Conservation (phyloP, 2,797 vertebrate species). For the Semaprochilodus insignis region DNA sequence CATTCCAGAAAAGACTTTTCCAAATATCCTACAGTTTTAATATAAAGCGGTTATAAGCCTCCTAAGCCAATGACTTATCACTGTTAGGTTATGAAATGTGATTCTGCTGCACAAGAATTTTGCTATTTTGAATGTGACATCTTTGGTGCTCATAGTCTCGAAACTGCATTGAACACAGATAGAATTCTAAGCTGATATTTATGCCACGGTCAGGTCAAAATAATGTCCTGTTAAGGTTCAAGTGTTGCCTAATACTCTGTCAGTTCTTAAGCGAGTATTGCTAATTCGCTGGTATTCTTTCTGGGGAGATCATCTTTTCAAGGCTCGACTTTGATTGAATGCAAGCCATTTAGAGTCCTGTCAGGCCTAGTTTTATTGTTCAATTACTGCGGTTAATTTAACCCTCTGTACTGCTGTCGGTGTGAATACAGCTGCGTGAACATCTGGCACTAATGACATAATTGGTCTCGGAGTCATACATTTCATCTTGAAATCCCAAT, state of each 20-base stretch:
- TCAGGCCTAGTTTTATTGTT: conserved; percentile 63
- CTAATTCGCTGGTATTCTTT: conserved; percentile 26
- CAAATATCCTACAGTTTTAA: too few species aligned
- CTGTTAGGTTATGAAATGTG: too few species aligned
- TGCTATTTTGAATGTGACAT: too few species aligned
- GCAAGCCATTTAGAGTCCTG: conserved; percentile 33
- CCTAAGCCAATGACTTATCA: too few species aligned
- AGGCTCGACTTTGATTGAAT: conserved; percentile 44
- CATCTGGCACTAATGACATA: conserved; percentile 72
- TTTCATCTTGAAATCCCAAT: conserved; percentile 63
- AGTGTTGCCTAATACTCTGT: conserved; percentile 12
- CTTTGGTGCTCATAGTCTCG: too few species aligned
- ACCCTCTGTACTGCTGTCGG: conserved; percentile 66
- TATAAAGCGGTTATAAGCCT: too few species aligned
- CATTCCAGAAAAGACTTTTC: too few species aligned
- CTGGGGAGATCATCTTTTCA: conserved; percentile 22
- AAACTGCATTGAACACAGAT: too few species aligned
- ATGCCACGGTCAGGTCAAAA: too few species aligned
- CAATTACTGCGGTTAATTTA: conserved; percentile 71
- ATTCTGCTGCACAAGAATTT: too few species aligned
- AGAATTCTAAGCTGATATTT: too few species aligned
- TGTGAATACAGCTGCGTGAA: conserved; percentile 74
- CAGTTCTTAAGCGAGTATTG: not conserved
- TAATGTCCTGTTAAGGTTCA: too few species aligned
- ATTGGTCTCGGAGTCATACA: conserved; percentile 67